Conservation (phyloP, 2,888 invertebrate genomes). For the Cosmorhoe ocellata region DNA sequence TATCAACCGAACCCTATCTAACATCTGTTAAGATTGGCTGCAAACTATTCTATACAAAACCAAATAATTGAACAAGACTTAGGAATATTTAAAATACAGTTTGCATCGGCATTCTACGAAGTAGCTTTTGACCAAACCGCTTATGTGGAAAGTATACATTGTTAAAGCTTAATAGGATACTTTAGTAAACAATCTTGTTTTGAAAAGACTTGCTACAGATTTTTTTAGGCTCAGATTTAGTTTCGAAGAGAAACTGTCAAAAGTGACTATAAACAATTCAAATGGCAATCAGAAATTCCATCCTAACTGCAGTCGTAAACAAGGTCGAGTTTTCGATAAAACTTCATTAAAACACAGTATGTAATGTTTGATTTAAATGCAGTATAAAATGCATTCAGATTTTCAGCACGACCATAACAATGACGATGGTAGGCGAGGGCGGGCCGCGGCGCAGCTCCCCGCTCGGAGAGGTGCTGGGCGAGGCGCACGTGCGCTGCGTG, state of each 20-base stretch:
- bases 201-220: too few species aligned
- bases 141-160: too few species aligned
- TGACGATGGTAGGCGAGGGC: conserved; percentile 38
- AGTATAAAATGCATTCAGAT: conserved; percentile 22
- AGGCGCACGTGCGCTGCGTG: conserved; percentile 47
- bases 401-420: not conserved
- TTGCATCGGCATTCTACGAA: not conserved
- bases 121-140: not conserved
- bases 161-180: too few species aligned
- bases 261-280: not conserved
- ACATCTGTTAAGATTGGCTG: conserved; percentile 8
- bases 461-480: conserved; percentile 45
- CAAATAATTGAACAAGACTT: conserved; percentile 18
- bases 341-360: not conserved
- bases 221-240: too few species aligned
- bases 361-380: not conserved
- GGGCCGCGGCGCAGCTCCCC: conserved; percentile 15
- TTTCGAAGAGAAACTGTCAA: not conserved
- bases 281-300: not conserved
- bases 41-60: conserved; percentile 1
- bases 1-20: conserved; percentile 13
- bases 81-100: not conserved
- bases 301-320: not conserved
- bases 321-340: not conserved
- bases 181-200: too few species aligned